phyloP scores from a whole-genome alignment of 2,888 invertebrate genomes.

The Drosophila pullipes region DNA sequence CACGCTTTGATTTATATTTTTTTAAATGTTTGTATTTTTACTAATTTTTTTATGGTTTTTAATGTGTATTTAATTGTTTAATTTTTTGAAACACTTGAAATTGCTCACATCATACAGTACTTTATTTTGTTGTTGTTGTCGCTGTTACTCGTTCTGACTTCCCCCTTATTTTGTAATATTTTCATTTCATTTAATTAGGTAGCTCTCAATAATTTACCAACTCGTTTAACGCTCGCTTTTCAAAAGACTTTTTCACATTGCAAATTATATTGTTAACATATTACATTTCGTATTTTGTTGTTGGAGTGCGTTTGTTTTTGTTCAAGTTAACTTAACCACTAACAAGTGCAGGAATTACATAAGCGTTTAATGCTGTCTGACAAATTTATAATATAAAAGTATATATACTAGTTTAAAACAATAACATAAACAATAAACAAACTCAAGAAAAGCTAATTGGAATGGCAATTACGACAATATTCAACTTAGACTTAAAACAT shows the following conservation, averaged over 20 bases:
- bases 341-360: conserved; percentile 74
- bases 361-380: conserved; percentile 77
- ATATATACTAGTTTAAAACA: conserved; percentile 45
- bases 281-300: conserved; percentile 35
- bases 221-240: conserved; percentile 66
- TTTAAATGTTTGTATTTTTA: conserved; percentile 41
- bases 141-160: conserved; percentile 23
- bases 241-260: conserved; percentile 57
- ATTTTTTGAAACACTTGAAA: conserved; percentile 77
- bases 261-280: conserved; percentile 41
- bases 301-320: conserved; percentile 32
- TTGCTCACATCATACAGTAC: conserved; percentile 74
- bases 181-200: conserved; percentile 77
- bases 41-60: conserved; percentile 23
- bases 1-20: conserved; percentile 61
- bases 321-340: conserved; percentile 65
- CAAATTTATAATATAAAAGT: conserved; percentile 37
- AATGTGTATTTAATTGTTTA: conserved; percentile 63
- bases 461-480: conserved; percentile 62
- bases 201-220: conserved; percentile 76
- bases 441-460: conserved; percentile 49
- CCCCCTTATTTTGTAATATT: conserved; percentile 54
- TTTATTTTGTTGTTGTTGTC: conserved; percentile 33
- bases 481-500: conserved; percentile 36
- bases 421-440: conserved; percentile 60